phyloP scores from a whole-genome alignment of 2,797 vertebrate genomes.

The Presbytis comata region DNA sequence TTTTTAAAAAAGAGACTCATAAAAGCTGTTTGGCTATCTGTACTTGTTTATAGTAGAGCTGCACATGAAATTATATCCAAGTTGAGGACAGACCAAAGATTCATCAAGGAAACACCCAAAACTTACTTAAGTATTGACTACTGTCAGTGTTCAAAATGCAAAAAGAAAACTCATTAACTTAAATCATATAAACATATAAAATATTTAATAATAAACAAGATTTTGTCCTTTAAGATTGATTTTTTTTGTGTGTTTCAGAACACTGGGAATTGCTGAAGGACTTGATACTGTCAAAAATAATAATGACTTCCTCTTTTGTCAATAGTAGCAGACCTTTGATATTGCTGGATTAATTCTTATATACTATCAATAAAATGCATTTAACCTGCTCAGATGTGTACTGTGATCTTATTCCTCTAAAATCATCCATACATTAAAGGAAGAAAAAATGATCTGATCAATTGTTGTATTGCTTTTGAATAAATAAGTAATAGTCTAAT shows the following conservation, averaged over 20 bases:
- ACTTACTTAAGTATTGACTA: background rate
- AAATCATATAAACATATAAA: slow-evolving; percentile 4
- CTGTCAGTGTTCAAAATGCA: background rate
- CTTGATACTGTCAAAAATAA: background rate
- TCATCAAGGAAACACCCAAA: background rate
- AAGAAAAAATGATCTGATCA: background rate
- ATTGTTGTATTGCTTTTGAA: slow-evolving; percentile 25
- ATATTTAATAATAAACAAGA: background rate
- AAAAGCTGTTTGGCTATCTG: background rate
- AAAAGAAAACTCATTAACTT: background rate
- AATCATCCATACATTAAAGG: background rate
- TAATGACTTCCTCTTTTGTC: background rate
- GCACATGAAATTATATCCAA: slow-evolving; percentile 42
- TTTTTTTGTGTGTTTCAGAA: background rate
- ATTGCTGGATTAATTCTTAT: slow-evolving; percentile 2
- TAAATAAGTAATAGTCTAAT: background rate
- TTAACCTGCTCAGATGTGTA: background rate
- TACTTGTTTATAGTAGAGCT: slow-evolving; percentile 10
- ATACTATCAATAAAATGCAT: background rate
- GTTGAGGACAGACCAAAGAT: background rate
- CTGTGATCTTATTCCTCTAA: background rate
- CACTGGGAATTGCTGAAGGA: background rate
- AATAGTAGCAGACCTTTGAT: background rate
- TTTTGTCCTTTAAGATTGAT: background rate
- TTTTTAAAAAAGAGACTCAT: background rate